Percentiles rank a stretch among this genome's conserved stretches.
Conservation (phyloP, 2,797 vertebrate species). For the Lepus oiostolus region DNA sequence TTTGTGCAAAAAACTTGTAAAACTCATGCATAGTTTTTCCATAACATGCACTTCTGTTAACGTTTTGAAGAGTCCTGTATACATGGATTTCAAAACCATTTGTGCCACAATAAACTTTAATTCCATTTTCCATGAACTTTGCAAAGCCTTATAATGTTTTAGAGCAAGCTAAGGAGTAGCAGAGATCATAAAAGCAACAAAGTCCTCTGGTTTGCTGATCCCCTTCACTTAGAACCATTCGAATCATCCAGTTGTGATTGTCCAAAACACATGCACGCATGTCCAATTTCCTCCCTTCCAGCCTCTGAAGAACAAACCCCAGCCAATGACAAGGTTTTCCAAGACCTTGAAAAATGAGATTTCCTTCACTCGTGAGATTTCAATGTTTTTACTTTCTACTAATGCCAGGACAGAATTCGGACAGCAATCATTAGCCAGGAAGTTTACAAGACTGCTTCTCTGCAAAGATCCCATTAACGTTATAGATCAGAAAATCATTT, state of each 20-base stretch:
- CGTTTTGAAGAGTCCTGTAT: too few relatives aligned
- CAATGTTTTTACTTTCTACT: slow-evolving; percentile 22
- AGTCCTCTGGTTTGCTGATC: not conserved
- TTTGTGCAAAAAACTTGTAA: too few relatives aligned
- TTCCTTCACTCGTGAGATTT: not conserved
- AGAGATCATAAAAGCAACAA: not conserved
- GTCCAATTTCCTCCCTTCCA: not conserved
- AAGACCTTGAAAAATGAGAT: not conserved
- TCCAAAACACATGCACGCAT: not conserved
- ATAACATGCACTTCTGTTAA: too few relatives aligned
- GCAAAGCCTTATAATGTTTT: not conserved
- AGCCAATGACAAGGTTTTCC: not conserved
- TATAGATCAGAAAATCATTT: not conserved
- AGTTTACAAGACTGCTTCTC: not conserved
- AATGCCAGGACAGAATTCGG: not conserved
- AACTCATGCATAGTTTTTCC: too few relatives aligned
- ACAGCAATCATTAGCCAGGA: slow-evolving; percentile 8
- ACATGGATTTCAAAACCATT: too few relatives aligned
- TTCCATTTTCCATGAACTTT: too few relatives aligned
- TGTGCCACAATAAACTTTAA: too few relatives aligned
- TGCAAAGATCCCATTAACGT: not conserved
- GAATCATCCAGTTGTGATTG: not conserved
- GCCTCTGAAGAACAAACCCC: not conserved
- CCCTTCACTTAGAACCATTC: not conserved
- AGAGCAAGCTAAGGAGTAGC: not conserved